Evolutionary conservation across 2,888 invertebrate species (phyloP), one percentile per base, ranked within the genome.

Genomic region (Dugesia japonica): DNA sequence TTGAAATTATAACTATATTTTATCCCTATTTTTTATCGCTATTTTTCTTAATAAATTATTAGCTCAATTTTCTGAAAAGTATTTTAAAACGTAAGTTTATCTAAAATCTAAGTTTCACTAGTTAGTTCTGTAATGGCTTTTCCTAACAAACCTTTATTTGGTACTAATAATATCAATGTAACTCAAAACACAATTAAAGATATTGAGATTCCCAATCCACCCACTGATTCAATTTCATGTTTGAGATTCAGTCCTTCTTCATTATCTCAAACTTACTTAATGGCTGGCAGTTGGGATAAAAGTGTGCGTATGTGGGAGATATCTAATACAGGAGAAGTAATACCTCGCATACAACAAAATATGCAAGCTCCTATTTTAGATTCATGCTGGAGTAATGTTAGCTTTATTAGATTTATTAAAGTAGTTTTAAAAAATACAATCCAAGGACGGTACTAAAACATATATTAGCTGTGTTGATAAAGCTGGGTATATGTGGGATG

Each of bases 311-410:
- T 82, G 78, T 83, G 84, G 84, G 84, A 84, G 79, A 82, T 85
- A 13, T 92, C 84, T 76, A 82, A 82, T 77, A 82, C 80, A 79
- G 97, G 97, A 0, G 92, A 92, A 83, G 93, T 94, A 0, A 90
- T 93, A 75, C 94, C 95, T 1, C 98, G 95, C 84, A 94, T 94
- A 0, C 93, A 92, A 87, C 95, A 98, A 84, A 91, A 93, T 88
- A 91, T 91, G 79, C 84, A 85, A 0, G 95, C 92, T 0, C 95
- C 97, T 0, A 89, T 97, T 38, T 86, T 98, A n/a, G 95, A 94
- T 85, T 91, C 94, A 1, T 92, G 92, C 78, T 98, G 97, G 97
- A 92, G 92, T 82, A 95, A 95, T 86, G 86, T 86, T 80, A 81
- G 83, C 38, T 76, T 9, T 74, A 15, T 1, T 73, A 13, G 9